These are phyloP conservation scores for Lutjanus argentimaculatus DNA, from an alignment of 2,797 vertebrate species.

Conservation along the genomic window DNA sequence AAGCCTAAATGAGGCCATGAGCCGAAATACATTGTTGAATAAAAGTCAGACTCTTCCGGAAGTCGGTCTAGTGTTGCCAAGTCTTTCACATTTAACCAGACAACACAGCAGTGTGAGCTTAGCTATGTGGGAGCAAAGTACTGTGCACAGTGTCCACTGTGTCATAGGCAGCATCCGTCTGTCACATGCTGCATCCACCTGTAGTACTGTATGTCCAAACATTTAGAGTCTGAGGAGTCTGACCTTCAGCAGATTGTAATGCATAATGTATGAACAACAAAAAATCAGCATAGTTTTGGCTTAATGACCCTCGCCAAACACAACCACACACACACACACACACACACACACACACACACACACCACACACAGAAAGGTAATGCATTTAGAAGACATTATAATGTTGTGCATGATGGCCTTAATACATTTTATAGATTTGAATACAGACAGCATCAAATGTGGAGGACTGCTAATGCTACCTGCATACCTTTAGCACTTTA, in stretches of 20 bases:
- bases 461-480: not conserved
- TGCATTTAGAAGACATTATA: slow-evolving; percentile 47
- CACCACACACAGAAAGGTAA: not conserved
- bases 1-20: not conserved
- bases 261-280: slow-evolving; percentile 61
- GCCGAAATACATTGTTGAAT: not conserved
- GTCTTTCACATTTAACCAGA: slow-evolving; percentile 10
- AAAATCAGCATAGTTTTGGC: slow-evolving; percentile 35
- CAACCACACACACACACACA: too few species aligned
- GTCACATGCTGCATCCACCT: slow-evolving; percentile 36
- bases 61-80: not conserved
- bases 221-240: slow-evolving; percentile 42
- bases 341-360: not conserved
- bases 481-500: too few species aligned
- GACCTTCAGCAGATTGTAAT: slow-evolving; percentile 67
- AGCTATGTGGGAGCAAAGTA: slow-evolving; percentile 4
- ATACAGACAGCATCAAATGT: not conserved
- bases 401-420: slow-evolving; percentile 1
- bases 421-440: slow-evolving; percentile 15
- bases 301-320: not conserved
- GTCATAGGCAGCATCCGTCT: slow-evolving; percentile 35
- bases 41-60: not conserved
- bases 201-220: slow-evolving; percentile 50
- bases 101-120: slow-evolving; percentile 10
- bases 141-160: slow-evolving; percentile 7